phyloP scores from a whole-genome alignment of 2,113 vertebrate species.

The Oryzias woworae region DNA sequence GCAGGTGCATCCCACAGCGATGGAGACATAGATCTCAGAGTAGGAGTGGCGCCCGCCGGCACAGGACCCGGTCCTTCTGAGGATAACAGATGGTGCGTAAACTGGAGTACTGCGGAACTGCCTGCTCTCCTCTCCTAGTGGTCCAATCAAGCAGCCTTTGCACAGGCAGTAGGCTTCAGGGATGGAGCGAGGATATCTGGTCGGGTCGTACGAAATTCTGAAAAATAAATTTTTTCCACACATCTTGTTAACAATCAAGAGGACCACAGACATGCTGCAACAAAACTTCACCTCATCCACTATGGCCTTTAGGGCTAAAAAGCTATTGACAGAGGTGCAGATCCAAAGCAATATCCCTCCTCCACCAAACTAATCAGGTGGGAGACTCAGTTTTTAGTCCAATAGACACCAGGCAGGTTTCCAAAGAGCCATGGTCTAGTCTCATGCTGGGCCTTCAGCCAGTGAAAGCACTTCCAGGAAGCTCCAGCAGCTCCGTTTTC shows the following conservation, averaged over 20 bases:
- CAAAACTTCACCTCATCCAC: too few species aligned
- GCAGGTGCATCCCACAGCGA: slow-evolving; percentile 93
- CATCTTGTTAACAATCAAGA: not conserved
- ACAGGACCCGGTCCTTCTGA: slow-evolving; percentile 82
- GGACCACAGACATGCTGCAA: not conserved
- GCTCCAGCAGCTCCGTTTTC: too few species aligned
- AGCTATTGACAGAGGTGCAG: too few species aligned
- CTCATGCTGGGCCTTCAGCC: too few species aligned
- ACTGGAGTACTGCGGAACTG: slow-evolving; percentile 86
- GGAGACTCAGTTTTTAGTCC: too few species aligned
- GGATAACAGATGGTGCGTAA: slow-evolving; percentile 85
- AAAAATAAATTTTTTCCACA: not conserved
- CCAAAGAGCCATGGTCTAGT: too few species aligned
- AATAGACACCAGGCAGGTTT: too few species aligned
- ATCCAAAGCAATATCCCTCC: too few species aligned
- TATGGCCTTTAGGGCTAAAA: too few species aligned
- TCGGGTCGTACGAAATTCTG: slow-evolving; percentile 86
- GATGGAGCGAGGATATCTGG: slow-evolving; percentile 87
- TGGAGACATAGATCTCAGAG: slow-evolving; percentile 85
- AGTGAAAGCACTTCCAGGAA: too few species aligned
- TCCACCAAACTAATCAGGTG: too few species aligned
- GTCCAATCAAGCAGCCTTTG: slow-evolving; percentile 86
- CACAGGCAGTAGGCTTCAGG: slow-evolving; percentile 96
- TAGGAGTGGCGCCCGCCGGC: slow-evolving; percentile 85
- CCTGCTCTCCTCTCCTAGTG: slow-evolving; percentile 78